These are phyloP conservation scores for Periplaneta americana DNA, from an alignment of 1,140 invertebrate species.

Conservation along the genomic window DNA sequence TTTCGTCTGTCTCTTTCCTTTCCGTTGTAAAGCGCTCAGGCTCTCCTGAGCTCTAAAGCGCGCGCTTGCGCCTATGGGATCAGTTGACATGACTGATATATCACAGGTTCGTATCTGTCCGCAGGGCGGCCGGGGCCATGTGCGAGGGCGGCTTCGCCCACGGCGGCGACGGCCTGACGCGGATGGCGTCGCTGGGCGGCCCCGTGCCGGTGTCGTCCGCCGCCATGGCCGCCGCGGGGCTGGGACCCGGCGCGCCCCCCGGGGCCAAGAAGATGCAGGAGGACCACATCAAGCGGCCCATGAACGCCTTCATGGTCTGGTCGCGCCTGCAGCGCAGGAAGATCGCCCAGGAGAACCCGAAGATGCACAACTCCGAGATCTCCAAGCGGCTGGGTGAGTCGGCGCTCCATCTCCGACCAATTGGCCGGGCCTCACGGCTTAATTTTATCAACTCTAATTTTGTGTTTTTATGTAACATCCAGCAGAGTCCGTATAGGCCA, in stretches of 20 bases:
- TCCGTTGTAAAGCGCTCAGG: too few species aligned
- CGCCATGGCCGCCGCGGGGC: slow-evolving; percentile 35
- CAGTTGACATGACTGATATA: too few species aligned
- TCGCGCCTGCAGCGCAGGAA: slow-evolving; percentile 78
- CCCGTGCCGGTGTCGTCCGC: slow-evolving; percentile 33
- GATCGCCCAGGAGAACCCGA: slow-evolving; percentile 96
- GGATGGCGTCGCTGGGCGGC: slow-evolving; percentile 37
- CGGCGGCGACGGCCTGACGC: slow-evolving; percentile 37
- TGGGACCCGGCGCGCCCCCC: slow-evolving; percentile 27
- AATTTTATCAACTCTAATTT: too few species aligned
- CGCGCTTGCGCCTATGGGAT: too few species aligned
- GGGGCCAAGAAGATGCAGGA: slow-evolving; percentile 38
- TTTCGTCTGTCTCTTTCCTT: too few species aligned
- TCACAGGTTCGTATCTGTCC: slow-evolving; percentile 12
- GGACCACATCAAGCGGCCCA: slow-evolving; percentile 57
- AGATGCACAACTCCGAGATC: slow-evolving; percentile 99
- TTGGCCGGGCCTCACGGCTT: too few species aligned
- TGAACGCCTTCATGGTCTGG: slow-evolving; percentile 78
- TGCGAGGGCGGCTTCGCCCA: slow-evolving; percentile 35
- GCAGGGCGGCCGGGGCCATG: slow-evolving; percentile 45
- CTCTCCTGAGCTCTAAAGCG: too few species aligned
- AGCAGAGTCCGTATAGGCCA: too few species aligned
- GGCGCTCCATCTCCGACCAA: neutral
- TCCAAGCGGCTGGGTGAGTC: slow-evolving; percentile 84
- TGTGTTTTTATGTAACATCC: too few species aligned